Evolutionary conservation across 2,888 invertebrate species (phyloP).

Genomic region (Eupithecia exiguata): DNA sequence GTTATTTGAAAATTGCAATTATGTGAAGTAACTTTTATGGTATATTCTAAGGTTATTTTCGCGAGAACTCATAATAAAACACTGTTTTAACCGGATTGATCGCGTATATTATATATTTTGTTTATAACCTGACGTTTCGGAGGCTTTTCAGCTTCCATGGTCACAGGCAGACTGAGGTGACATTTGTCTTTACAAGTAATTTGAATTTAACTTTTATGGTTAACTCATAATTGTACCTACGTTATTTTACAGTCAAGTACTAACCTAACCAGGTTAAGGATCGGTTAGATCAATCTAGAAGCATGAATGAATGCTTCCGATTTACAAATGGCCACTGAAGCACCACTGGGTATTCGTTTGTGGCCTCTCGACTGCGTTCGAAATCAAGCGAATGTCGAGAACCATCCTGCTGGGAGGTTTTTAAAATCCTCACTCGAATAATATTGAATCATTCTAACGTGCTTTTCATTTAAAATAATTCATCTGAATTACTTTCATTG

Average conservation of each 20-base stretch:
- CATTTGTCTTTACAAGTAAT: no score
- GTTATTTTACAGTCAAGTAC: background rate
- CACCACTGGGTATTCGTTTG: constrained; percentile 42
- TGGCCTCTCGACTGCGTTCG: constrained; percentile 56
- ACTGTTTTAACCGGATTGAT: no score
- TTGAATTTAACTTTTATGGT: no score
- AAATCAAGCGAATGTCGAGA: constrained; percentile 57
- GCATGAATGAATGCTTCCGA: constrained; percentile 14
- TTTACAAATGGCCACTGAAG: constrained; percentile 28
- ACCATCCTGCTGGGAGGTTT: constrained; percentile 29
- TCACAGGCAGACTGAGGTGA: no score
- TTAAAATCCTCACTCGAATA: constrained; percentile 18
- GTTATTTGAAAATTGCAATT: no score
- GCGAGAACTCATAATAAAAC: no score
- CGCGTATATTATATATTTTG: no score
- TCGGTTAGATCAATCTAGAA: constrained; percentile 6
- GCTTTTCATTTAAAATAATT: constrained; percentile 14
- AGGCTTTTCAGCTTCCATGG: no score
- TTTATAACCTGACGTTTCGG: no score
- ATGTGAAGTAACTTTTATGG: no score
- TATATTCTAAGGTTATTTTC: no score
- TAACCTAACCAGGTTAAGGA: constrained; percentile 1
- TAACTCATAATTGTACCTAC: background rate
- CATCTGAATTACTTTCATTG: constrained; percentile 7
- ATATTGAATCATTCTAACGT: background rate